Evolutionary conservation across 2,888 invertebrate species (phyloP), one percentile per base, ranked within the genome.

Genomic region (Desoria tigrina): DNA sequence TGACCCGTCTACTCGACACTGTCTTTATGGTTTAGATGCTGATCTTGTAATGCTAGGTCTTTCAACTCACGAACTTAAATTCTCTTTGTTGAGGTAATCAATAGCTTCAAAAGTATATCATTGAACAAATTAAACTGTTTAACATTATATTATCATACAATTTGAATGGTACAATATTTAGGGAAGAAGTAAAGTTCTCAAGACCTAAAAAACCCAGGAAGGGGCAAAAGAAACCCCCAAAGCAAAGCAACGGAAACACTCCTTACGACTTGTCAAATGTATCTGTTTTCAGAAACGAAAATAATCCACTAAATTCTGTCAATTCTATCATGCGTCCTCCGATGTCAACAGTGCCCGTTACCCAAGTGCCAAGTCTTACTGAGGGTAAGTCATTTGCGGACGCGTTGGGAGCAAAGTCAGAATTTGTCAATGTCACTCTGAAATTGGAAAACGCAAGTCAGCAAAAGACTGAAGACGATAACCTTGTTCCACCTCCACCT

Each of bases 21-120:
- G 98, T 79, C 84, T 99, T 56, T 98, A 98, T 79, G 98, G 98
- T 0, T 83, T 97, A 26, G 98, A 99, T 81, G 97, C 98, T 1
- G 98, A 99, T 85, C 86, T 99, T 72, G 94, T 99, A 71, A 97
- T 98, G 90, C 83, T 99, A 74, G 96, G 97, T 1, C 84, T 98
- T 76, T 93, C 94, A 78, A 90, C 94, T 0, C 98, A 99, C 79
- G 97, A 99, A 61, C 90, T 94, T 1, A 90, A 96, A 81, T 98
- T 99, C 81, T 90, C 94, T 1, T 83, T 99, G 63, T 83, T 99
- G 1, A 85, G 98, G 74, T 98, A 97, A 82, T n/a, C n/a, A n/a
- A n/a, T n/a, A n/a, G n/a, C 7, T 49, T 39, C 16, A 39, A 39
- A 39, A 11, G 9, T 39, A 9, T 16, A 39, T 16, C 16, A 39